A percentile compares a stretch with the other conserved stretches of the same genome.
These are phyloP conservation scores for Clarias batrachus DNA, from an alignment of 2,113 vertebrate genomes.

Conservation along the genomic window DNA sequence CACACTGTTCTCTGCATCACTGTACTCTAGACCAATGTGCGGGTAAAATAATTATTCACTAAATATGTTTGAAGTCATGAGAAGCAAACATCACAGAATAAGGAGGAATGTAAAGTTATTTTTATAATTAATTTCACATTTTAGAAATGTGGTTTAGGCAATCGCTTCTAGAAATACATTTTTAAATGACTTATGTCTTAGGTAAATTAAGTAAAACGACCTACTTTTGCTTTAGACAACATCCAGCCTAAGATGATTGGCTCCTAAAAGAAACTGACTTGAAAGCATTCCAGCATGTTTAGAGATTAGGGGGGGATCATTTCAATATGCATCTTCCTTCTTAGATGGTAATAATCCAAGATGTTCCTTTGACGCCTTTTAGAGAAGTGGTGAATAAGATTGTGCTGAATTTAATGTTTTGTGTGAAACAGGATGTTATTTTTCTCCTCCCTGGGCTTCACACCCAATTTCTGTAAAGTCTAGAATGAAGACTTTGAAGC, in stretches of 20 bases:
- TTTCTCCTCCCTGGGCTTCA: conserved; percentile 43
- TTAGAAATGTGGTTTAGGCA: conserved; percentile 60
- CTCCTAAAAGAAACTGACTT: conserved; percentile 58
- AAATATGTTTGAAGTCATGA: neutral
- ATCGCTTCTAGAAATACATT: conserved; percentile 57
- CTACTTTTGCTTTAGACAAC: conserved; percentile 68
- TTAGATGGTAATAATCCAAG: conserved; percentile 70
- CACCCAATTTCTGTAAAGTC: conserved; percentile 45
- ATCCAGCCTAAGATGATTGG: conserved; percentile 69
- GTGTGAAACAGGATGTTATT: conserved; percentile 47
- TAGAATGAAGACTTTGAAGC: conserved; percentile 40
- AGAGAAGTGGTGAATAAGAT: conserved; percentile 64
- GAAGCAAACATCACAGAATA: neutral
- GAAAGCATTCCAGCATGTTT: conserved; percentile 68
- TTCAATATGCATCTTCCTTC: conserved; percentile 62
- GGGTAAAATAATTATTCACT: neutral
- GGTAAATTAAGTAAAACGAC: conserved; percentile 69
- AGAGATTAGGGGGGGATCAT: conserved; percentile 65
- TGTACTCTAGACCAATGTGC: neutral
- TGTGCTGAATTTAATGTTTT: conserved; percentile 60
- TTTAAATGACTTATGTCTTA: conserved; percentile 58
- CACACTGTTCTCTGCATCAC: neutral
- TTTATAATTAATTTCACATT: conserved; percentile 63
- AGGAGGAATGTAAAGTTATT: neutral
- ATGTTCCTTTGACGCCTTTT: conserved; percentile 70